Evolutionary conservation across 2,113 vertebrate species (phyloP).

Genomic region (Hystrix cristata): DNA sequence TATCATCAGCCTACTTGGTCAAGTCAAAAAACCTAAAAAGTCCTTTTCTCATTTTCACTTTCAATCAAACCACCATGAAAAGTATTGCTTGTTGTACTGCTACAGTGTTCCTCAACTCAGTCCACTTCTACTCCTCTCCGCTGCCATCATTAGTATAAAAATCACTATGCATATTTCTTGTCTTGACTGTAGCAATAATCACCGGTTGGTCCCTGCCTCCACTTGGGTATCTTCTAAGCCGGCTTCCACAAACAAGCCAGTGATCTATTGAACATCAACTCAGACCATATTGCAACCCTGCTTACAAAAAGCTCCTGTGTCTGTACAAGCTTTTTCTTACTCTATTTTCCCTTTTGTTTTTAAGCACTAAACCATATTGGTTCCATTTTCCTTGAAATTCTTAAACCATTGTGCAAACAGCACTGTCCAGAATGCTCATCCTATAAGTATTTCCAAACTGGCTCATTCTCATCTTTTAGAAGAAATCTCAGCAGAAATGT

Average conservation of each 20-base stretch:
- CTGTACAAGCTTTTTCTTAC: background rate
- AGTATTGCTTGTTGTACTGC: background rate
- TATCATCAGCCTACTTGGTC: background rate
- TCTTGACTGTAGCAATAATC: background rate
- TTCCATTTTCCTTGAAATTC: background rate
- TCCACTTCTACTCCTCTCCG: background rate
- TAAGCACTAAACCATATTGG: background rate
- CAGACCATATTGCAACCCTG: background rate
- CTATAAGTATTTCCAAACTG: background rate
- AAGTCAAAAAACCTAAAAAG: constrained; percentile 4
- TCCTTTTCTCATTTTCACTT: constrained; percentile 17
- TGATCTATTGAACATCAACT: constrained; percentile 19
- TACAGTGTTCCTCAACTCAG: background rate
- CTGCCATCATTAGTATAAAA: background rate
- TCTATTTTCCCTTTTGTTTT: background rate
- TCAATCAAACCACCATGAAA: background rate
- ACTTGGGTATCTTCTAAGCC: background rate
- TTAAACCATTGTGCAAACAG: background rate
- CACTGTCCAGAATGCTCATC: background rate
- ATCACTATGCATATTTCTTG: background rate
- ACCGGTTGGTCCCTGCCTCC: background rate
- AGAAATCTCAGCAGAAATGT: constrained; percentile 48
- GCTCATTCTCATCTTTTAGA: constrained; percentile 35
- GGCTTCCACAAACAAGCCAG: background rate
- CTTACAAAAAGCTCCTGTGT: background rate